Evolutionary conservation across 2,888 invertebrate species (phyloP), one percentile per base, ranked within the genome.

Genomic region (Hypena proboscidalis): DNA sequence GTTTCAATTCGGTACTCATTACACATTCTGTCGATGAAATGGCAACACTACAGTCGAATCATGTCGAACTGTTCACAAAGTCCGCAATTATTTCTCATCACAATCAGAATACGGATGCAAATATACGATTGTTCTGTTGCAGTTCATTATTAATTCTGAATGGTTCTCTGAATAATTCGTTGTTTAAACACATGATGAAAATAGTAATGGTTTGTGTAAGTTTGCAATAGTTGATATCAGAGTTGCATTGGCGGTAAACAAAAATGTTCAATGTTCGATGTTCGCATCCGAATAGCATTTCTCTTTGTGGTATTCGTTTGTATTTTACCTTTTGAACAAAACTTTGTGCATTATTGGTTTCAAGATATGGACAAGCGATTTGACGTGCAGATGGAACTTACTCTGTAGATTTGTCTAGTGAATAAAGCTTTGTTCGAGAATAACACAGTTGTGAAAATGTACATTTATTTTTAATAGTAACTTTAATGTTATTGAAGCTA

Each of bases 31-130:
- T 27, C 23, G 34, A 31, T 32, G 29, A 42, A 48, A 48, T 26
- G 20, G 14, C 23, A 32, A 38, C 29, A 37, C 15, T 15, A 35
- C 32, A 3, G 33, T 9, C 29, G 32, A 47, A 49, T 49, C 53
- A 40, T 62, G 22, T 8, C 29, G 19, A 48, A 53, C 53, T 29
- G 14, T 13, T 25, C 11, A 34, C 56, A 43, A 44, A 58, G 38
- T 34, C 23, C 41, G 34, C 20, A 50, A 59, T 63, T 48, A 59
- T 59, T 59, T 59, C 56, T 59, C 59, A 59, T 63, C 58, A 43
- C 41, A 46, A 58, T 62, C 26, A 56, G 41, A 55, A 53, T 42
- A 41, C 46, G 34, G 46, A 21, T 30, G 40, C 29, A 42, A 59
- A 55, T 55, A 56, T 45, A 55, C 56, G 44, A 51, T 51, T 59